Evolutionary conservation across 2,888 invertebrate genomes (phyloP), one percentile per base, ranked within the genome.

Genomic region (Protonemura montana): DNA sequence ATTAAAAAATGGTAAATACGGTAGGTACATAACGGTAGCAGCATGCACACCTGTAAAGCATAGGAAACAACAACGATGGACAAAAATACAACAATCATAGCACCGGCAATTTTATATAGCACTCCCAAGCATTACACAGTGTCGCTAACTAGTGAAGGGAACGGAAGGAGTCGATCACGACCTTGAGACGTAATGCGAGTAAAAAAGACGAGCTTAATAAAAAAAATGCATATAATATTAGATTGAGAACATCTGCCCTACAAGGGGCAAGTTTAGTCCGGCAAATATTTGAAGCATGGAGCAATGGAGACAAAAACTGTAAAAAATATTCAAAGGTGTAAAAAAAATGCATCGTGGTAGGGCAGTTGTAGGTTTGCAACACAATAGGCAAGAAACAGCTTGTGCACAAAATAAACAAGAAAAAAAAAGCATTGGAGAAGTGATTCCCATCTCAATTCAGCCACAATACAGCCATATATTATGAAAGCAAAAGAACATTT

Each of bases 31-130:
- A 88, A 87, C 87, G 86, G 88, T 88, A 88, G 88, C 88, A 87
- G 88, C 88, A 88, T 88, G 88, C 88, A 88, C 88, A 88, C 88
- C 88, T 88, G 88, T 85, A 88, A 88, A 88, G 88, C 88, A 88
- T 59, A 88, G 88, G 88, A 88, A 86, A 88, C 87, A 85, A 88
- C 88, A 87, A 88, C 87, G 88, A 88, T 87, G 3, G 87, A 88
- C 88, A 88, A 59, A 59, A 59, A 59, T 59, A 88, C 87, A 88
- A 88, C 88, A 88, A 88, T 87, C 87, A 88, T 87, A 59, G 59
- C 59, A 59, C 59, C 85, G 87, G 88, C 88, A 88, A 88, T 87
- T 86, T 88, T 88, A 88, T 88, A 84, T 87, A 88, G 88, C 88
- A 88, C 86, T 87, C 86, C 86, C 88, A 88, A 88, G 88, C 88